phyloP scores from a whole-genome alignment of 2,888 invertebrate genomes.

The Erebia aethiops region DNA sequence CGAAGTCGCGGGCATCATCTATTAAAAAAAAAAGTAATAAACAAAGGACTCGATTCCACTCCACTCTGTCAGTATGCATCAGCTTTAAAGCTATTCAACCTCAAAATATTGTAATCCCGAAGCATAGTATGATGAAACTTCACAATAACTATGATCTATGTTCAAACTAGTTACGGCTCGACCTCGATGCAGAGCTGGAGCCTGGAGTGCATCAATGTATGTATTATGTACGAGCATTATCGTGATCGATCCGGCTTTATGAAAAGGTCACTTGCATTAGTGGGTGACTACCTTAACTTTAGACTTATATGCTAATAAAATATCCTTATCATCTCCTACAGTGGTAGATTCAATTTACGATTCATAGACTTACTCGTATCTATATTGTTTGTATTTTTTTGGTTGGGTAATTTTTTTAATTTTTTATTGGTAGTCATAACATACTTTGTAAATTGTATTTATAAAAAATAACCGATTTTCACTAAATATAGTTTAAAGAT shows the following conservation, averaged over 20 bases:
- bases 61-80: not conserved
- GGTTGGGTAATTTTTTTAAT: too few relatives aligned
- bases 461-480: too few relatives aligned
- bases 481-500: too few relatives aligned
- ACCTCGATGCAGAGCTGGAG: slow-evolving; percentile 15
- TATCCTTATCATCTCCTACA: too few relatives aligned
- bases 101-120: not conserved
- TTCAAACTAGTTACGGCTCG: not conserved
- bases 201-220: slow-evolving; percentile 16
- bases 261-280: slow-evolving; percentile 58
- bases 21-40: too few relatives aligned
- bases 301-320: slow-evolving; percentile 33
- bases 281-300: slow-evolving; percentile 36
- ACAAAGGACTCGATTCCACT: not conserved
- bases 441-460: too few relatives aligned
- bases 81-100: too few relatives aligned
- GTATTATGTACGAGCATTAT: slow-evolving; percentile 16
- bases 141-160: not conserved
- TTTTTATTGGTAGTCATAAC: too few relatives aligned
- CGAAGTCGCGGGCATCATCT: too few relatives aligned
- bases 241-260: slow-evolving; percentile 36
- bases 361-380: too few relatives aligned
- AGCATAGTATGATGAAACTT: not conserved
- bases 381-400: too few relatives aligned
- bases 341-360: too few relatives aligned